A percentile compares a stretch with the other conserved stretches of the same genome.
phyloP scores from a whole-genome alignment of 2,797 vertebrate genomes.

The Lagocephalus sceleratus region DNA sequence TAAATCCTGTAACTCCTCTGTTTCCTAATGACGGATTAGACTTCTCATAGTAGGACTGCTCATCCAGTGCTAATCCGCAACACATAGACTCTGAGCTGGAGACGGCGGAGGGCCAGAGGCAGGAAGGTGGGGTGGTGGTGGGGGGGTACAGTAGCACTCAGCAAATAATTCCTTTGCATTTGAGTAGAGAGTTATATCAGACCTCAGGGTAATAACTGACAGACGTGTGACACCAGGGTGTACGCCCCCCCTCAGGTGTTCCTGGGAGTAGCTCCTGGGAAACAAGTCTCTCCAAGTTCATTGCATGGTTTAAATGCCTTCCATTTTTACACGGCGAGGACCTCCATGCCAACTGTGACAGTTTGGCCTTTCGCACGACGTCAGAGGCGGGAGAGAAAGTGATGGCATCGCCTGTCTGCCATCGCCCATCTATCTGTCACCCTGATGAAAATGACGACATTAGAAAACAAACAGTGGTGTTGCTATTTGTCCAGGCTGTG shows the following conservation, averaged over 20 bases:
- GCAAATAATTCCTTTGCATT: constrained; percentile 19
- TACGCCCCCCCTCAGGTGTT: constrained; percentile 6
- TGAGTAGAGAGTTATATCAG: constrained; percentile 13
- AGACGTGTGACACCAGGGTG: constrained; percentile 11
- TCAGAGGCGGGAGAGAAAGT: neutral
- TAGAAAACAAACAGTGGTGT: too few relatives aligned
- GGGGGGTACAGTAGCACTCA: constrained; percentile 5
- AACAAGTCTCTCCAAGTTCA: neutral
- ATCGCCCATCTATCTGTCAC: too few relatives aligned
- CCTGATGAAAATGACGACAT: neutral
- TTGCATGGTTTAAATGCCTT: too few relatives aligned
- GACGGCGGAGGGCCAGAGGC: constrained; percentile 33
- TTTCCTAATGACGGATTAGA: constrained; percentile 66
- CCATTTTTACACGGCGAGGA: constrained; percentile 19
- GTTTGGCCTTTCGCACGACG: neutral
- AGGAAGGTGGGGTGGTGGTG: constrained; percentile 1
- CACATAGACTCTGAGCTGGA: constrained; percentile 34
- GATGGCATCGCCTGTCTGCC: constrained; percentile 7
- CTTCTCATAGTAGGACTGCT: constrained; percentile 63
- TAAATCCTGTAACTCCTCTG: constrained; percentile 56
- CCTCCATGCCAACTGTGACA: constrained; percentile 7
- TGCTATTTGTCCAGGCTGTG: too few relatives aligned
- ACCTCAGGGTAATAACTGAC: constrained; percentile 11
- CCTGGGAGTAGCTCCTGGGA: neutral
- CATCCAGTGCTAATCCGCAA: constrained; percentile 62